Evolutionary conservation across 2,888 invertebrate genomes (phyloP), one percentile per base, ranked within the genome.

Genomic region (Polyommatus icarus): DNA sequence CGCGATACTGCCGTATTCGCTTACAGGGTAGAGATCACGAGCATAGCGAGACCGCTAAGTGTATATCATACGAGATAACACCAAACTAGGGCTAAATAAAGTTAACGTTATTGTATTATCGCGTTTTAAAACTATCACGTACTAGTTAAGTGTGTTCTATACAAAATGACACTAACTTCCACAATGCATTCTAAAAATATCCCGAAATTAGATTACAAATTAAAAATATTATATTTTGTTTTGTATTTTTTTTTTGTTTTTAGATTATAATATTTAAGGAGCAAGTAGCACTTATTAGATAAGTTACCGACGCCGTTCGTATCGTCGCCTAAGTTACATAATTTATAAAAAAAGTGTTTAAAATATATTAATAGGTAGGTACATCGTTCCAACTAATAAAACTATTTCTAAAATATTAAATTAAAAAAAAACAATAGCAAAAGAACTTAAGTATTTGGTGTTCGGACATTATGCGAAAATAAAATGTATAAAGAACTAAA

Each of bases 241-340:
- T 75, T 75, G 50, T 75, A 20, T 73, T 46, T 46, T 72, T 24
- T 72, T 73, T 54, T 75, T 75, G n/a, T 46, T 75, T 75, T 54
- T 29, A 7, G 72, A 72, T 1, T 75, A 29, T 54, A 29, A 15
- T 46, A 46, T 54, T 54, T 54, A 46, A 46, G 46, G 73, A 46
- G 46, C 73, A 73, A 15, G 20, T 67, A 15, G 67, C 67, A 67
- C 29, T 67, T 46, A 73, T 50, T 29, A 73, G 46, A 40, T 46
- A 73, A 73, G 15, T 54, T 12, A 46, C 75, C 18, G 46, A 50
- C 75, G 50, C 29, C 29, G 15, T 29, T 50, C 18, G 29, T 40
- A 24, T 24, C 73, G 40, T 20, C 40, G 73, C 20, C 24, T 24
- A 32, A 67, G 29, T 67, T 15, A 67, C 29, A 67, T 72, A 20